Evolutionary conservation across 1,140 invertebrate genomes (phyloP).

Genomic region (Drosophila cardini): DNA sequence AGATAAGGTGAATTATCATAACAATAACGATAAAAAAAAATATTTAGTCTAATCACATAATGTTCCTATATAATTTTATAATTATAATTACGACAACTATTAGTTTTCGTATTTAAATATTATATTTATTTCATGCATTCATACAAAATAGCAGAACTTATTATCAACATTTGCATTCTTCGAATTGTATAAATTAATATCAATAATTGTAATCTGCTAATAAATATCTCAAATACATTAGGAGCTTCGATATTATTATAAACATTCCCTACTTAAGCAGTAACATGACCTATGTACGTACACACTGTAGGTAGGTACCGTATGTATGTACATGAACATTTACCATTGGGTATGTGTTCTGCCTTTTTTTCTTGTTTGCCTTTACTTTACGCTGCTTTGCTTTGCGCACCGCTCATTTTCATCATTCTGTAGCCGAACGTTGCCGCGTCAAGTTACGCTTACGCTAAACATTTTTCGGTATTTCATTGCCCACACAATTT

Average conservation of each 20-base stretch:
- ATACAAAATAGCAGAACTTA: neutral
- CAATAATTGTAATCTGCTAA: constrained; percentile 7
- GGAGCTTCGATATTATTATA: neutral
- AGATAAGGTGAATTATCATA: constrained; percentile 8
- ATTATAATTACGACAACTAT: neutral
- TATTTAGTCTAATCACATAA: neutral
- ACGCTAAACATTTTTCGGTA: constrained; percentile 48
- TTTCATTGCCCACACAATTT: constrained; percentile 39
- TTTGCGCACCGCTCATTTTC: constrained; percentile 42
- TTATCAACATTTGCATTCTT: neutral
- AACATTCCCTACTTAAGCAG: constrained; percentile 7
- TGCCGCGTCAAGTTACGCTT: constrained; percentile 63
- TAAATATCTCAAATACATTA: neutral
- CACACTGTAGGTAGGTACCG: neutral
- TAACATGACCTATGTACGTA: constrained; percentile 20
- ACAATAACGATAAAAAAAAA: constrained; percentile 9
- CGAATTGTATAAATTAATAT: neutral
- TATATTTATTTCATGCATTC: neutral
- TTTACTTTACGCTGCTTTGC: constrained; percentile 50
- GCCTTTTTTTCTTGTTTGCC: constrained; percentile 43
- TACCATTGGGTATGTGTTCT: constrained; percentile 37
- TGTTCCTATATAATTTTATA: neutral
- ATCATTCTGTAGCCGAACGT: constrained; percentile 64
- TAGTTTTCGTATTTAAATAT: neutral
- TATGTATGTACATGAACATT: constrained; percentile 25